These are phyloP conservation scores for Cactoblastis cactorum DNA, from an alignment of 2,888 invertebrate genomes.

Conservation along the genomic window DNA sequence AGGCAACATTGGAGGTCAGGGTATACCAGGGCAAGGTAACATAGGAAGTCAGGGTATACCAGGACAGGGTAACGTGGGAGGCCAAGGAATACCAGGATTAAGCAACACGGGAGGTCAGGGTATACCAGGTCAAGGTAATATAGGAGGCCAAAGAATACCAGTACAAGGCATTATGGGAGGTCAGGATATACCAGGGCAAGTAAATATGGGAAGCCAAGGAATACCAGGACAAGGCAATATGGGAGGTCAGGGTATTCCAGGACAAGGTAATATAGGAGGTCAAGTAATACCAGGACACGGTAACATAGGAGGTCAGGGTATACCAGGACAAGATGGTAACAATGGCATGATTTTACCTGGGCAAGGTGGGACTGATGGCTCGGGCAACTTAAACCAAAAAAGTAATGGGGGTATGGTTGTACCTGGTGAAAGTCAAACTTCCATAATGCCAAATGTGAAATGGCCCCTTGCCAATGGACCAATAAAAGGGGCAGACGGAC, in stretches of 20 bases:
- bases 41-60: background rate
- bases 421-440: background rate
- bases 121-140: background rate
- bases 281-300: constrained; percentile 18
- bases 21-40: background rate
- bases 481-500: constrained; percentile 34
- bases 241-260: constrained; percentile 15
- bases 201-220: background rate
- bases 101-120: background rate
- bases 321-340: constrained; percentile 10
- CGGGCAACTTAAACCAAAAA: background rate
- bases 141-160: constrained; percentile 4
- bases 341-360: constrained; percentile 2
- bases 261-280: constrained; percentile 12
- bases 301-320: constrained; percentile 10
- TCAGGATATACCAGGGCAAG: background rate
- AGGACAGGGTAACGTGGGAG: background rate
- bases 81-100: background rate
- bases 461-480: constrained; percentile 32
- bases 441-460: constrained; percentile 10
- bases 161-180: constrained; percentile 15
- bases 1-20: background rate
- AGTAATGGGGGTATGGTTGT: background rate
- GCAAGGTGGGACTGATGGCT: background rate
- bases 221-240: background rate